Evolutionary conservation across 2,888 invertebrate genomes (phyloP), one percentile per base, ranked within the genome.

Genomic region (Yponomeuta sedellus): DNA sequence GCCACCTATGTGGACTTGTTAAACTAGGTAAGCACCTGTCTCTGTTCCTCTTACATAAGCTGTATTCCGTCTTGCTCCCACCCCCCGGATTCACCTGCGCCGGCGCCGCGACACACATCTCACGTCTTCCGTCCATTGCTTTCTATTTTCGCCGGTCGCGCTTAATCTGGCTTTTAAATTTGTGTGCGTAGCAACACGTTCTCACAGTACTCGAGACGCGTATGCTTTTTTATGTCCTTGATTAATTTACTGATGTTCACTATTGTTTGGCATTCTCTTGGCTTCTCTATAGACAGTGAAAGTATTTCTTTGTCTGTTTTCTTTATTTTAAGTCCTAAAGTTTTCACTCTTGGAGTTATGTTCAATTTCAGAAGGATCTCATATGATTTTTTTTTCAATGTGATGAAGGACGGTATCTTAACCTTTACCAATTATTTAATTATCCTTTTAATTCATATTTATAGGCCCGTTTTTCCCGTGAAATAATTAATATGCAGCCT

Each of bases 91-190:
- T 78, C 87, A 88, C 88, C 88, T 88, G 89, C 77, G 82, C 74
- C 76, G 69, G 75, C 77, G 79, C 76, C 80, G 82, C 85, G 88
- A 83, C 90, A 90, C 85, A 90, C 87, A 89, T 88, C 81, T 81
- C 75, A 74, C 72, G 71, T 81, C 84, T 86, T 85, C 84, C 82
- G 83, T 80, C 80, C 83, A 81, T 77, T 88, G 88, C 91, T 91
- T 91, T 91, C 90, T 91, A 90, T 88, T 90, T 88, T 88, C 80
- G 86, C 87, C 77, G 81, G 79, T 82, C 79, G 78, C 80, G 81
- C 83, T 82, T 76, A 74, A 80, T 81, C 79, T 77, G 22, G 25
- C 19, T 20, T 64, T n/a, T 25, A 25, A 22, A 28, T 39, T 74
- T 72, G 74, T 76, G 57, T 68, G 70, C 78, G 74, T 73, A 52